Percentiles rank a stretch among this genome's conserved stretches.
These are phyloP conservation scores for Leptopilina syphax DNA, from an alignment of 2,888 invertebrate species.

Conservation along the genomic window DNA sequence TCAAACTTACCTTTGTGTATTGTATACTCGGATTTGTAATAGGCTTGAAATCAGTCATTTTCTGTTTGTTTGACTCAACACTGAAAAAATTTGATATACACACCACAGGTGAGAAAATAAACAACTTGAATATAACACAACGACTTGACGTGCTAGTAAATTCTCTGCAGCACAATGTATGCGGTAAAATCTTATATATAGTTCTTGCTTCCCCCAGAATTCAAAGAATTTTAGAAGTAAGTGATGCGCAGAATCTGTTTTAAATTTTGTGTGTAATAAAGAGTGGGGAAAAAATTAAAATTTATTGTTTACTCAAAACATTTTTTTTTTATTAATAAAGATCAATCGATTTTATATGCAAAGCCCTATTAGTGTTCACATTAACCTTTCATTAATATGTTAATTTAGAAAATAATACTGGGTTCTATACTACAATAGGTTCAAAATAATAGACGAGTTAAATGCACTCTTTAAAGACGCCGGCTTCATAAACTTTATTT, in stretches of 20 bases:
- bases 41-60: slow-evolving; percentile 46
- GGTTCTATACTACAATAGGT: not conserved
- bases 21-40: slow-evolving; percentile 47
- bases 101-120: too few relatives aligned
- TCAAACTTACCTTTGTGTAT: slow-evolving; percentile 50
- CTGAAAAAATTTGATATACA: too few relatives aligned
- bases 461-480: not conserved
- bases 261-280: not conserved
- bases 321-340: not conserved
- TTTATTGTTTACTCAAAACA: not conserved
- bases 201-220: slow-evolving; percentile 15
- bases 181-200: slow-evolving; percentile 10
- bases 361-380: not conserved
- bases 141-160: not conserved
- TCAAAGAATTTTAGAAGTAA: slow-evolving; percentile 1
- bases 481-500: not conserved
- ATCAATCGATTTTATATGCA: not conserved
- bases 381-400: slow-evolving; percentile 4
- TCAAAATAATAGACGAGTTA: not conserved
- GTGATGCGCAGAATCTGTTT: not conserved
- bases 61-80: slow-evolving; percentile 12
- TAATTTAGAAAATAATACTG: not conserved
- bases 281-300: not conserved
- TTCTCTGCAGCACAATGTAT: not conserved
- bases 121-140: too few relatives aligned